phyloP scores from a whole-genome alignment of 1,140 invertebrate species.

The Tetragonula clypearis region DNA sequence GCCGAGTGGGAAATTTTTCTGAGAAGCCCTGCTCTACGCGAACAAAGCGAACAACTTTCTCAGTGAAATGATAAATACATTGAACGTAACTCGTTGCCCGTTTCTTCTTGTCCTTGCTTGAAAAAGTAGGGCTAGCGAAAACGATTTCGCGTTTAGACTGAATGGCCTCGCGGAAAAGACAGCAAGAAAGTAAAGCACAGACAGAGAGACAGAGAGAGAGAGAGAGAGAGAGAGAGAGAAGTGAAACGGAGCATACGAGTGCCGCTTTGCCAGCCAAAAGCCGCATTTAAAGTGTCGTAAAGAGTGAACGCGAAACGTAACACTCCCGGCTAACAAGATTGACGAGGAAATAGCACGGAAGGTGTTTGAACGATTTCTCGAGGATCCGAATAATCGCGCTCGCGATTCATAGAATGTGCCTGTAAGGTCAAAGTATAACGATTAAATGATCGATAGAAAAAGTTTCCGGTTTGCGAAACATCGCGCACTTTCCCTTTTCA shows the following conservation, averaged over 20 bases:
- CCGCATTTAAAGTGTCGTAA: conserved; percentile 37
- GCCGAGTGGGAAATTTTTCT: no score
- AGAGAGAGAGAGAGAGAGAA: conserved; percentile 8
- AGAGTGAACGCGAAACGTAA: conserved; percentile 26
- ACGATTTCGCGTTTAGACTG: background rate
- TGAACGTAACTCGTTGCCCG: background rate
- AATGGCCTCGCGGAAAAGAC: background rate
- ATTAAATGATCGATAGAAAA: conserved; percentile 28
- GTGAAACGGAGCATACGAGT: background rate
- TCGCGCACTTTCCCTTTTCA: conserved; percentile 1
- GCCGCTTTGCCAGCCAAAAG: conserved; percentile 32
- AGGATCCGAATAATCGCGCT: conserved; percentile 3
- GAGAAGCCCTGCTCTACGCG: no score
- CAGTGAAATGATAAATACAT: conserved; percentile 32
- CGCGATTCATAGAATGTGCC: background rate
- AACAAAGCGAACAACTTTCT: background rate
- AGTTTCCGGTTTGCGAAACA: background rate
- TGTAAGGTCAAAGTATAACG: background rate
- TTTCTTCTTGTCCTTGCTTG: background rate
- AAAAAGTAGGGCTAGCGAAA: no score
- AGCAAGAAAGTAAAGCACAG: background rate
- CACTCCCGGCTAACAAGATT: background rate
- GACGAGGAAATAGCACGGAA: background rate
- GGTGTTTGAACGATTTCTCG: background rate
- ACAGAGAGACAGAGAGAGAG: no score